Base-by-base conservation (phyloP, 2,797 vertebrate genomes). In the Smutsia gigantea region DNA sequence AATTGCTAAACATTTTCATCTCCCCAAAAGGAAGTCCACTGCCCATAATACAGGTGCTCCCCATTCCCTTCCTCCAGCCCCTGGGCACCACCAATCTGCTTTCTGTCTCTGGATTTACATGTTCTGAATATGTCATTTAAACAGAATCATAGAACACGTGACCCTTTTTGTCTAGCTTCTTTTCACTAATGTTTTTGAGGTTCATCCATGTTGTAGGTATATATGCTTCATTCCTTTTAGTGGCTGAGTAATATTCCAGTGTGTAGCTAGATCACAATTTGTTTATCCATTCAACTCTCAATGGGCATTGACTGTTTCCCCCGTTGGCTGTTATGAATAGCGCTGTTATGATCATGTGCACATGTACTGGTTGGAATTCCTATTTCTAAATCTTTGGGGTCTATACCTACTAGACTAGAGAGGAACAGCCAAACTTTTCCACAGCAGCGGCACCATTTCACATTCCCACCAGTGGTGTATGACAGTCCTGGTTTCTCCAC, bases 371-470 rank as follows among this genome's bases (percentile, higher is more conserved):
- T 77, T 72, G 72, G 55, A 72, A 66, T 53, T 17, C 9, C 23
- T 88, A 23, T 25, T 91, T 78, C 42, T 46, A 64, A 13, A 42
- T 66, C 23, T 79, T 42, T 19, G 15, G n/a, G 64, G 39, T 29
- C 51, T 34, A 53, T 2, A 59, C 4, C 7, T 37, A 18, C n/a
- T 18, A 46, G 42, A 10, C 87, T 29, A 18, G 64, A 17, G 39
- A 69, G 55, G 34, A 29, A 15, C 9, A 19, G 21, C 14, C 7
- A 25, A 1, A 23, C 19, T n/a, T 79, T 66, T 79, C 31, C 29
- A 4, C 1, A 6, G 17, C 17, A 37, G 0, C 13, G 37, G 39
- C 63, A 18, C 55, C 21, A 8, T 64, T 77, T 27, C 13, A 0
- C 17, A 29, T 10, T 46, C 3, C 27, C 23, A 31, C 0, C 11